Evolutionary conservation across 2,113 vertebrate genomes (phyloP), one percentile per base, ranked within the genome.

Genomic region (Cichladusa arquata): DNA sequence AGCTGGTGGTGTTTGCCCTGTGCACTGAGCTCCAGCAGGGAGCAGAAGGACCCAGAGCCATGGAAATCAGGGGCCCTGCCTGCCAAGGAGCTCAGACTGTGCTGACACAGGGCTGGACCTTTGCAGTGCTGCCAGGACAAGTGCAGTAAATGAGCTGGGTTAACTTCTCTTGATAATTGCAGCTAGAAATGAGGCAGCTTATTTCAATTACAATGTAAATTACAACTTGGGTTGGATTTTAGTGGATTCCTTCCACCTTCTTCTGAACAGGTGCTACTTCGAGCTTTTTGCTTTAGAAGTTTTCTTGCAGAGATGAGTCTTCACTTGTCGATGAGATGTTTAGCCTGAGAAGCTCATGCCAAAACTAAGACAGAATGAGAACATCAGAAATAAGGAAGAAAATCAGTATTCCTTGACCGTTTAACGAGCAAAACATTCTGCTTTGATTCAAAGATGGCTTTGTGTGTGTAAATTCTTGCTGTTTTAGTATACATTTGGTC

Each of bases 361-460:
- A 97, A 91, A 87, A 40, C 12, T 71, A 78, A 94, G 93, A 96
- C 95, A 94, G 95, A 97, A 96, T 94, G 95, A 82, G 97, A 96
- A 34, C 94, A 92, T 92, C 64, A 78, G 67, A 81, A 95, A 57
- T 40, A 36, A 81, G 78, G 86, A 81, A 58, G 88, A 66, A 84
- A 78, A 92, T 79, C 65, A 66, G 92, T 83, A 86, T 93, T 94
- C 82, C 22, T 67, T 94, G 50, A 83, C 58, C 1, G 88, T 92
- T 91, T n/a, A 89, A 62, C 70, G 78, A 88, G 86, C n/a, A 66
- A 74, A 66, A 66, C 12, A 7, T 56, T 91, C 44, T 66, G 10
- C 8, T 91, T 82, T 78, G 47, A 86, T 93, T 91, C 42, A 33
- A 36, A 88, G 80, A 9, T 94, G 47, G 48, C 56, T 88, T 93